Evolutionary conservation across 2,797 vertebrate species (phyloP).

Genomic region (Rhabdomys pumilio): DNA sequence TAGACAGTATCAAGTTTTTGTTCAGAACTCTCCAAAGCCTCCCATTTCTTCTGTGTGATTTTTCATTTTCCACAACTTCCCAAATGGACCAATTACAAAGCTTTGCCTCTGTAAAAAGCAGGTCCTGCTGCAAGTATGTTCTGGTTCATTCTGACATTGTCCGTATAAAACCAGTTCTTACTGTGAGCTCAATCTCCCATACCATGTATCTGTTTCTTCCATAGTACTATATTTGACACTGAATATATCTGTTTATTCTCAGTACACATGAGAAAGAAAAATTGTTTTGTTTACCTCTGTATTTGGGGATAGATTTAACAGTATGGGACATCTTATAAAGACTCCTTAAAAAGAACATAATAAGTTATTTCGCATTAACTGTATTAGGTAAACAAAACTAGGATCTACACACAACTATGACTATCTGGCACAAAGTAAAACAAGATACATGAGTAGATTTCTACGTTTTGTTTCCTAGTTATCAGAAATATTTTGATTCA

Average conservation of each 20-base stretch:
- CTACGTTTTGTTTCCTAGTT: background rate
- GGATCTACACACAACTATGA: background rate
- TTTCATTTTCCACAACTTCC: background rate
- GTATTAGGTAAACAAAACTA: constrained; percentile 14
- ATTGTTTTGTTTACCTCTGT: background rate
- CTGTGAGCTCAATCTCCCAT: background rate
- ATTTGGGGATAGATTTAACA: background rate
- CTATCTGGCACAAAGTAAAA: background rate
- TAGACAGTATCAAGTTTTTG: background rate
- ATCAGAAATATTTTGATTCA: background rate
- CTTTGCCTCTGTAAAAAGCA: too few relatives aligned
- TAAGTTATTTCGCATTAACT: constrained; percentile 20
- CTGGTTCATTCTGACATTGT: background rate
- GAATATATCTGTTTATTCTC: background rate
- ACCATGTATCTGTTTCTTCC: background rate
- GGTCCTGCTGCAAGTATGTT: background rate
- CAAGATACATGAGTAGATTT: background rate
- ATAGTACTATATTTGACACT: background rate
- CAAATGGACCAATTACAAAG: background rate
- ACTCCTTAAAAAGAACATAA: background rate
- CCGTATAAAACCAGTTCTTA: background rate
- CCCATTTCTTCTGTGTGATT: background rate
- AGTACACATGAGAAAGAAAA: background rate
- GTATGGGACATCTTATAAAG: background rate
- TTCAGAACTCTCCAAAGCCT: background rate